Base-by-base conservation (phyloP, 2,888 invertebrate species). In the Endomychus coccineus region DNA sequence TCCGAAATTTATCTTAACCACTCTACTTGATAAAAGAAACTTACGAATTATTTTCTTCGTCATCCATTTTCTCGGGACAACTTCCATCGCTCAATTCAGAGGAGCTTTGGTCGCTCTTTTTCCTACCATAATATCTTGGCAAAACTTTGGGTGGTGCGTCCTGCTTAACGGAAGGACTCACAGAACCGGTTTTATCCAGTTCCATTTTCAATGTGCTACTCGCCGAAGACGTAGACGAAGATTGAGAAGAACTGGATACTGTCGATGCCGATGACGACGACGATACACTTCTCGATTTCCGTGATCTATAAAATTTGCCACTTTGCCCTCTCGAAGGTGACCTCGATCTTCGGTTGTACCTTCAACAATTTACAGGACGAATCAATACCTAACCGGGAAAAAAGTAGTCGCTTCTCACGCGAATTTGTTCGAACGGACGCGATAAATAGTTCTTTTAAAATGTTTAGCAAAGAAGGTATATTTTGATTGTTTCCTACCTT, bases 71-170 rank as follows among this genome's bases (percentile, higher is more conserved):
- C 7, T 36, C 29, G 16, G 61, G 61, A 24, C 57, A 63, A 35
- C 58, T 53, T 17, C 49, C 37, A 35, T 55, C 57, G 25, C 61
- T 64, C 14, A 67, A 56, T 31, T 67, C 68, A 4, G 70, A 69
- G 1, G 73, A 71, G 21, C 73, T 71, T 25, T 70, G 68, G 46
- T 72, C 69, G 21, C 71, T 73, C 39, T 69, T 69, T 46, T 69
- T 71, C 23, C 75, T 61, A 14, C 76, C 76, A 49, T 76, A 76
- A 52, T 76, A 76, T 37, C 75, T 66, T 35, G 72, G 70, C 1
- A 71, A 64, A 3, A 65, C 51, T 42, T 57, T 62, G 3, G 61
- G 61, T 6, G 61, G 56, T 16, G 59, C 50, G 32, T 50, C 51
- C 21, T 39, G 40, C 34, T 37, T 38, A n/a, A 22, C 22, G 21